A percentile compares a stretch with the other conserved stretches of the same genome.
Conservation (phyloP, 2,797 vertebrate genomes). For the Sebastes taczanowskii region DNA sequence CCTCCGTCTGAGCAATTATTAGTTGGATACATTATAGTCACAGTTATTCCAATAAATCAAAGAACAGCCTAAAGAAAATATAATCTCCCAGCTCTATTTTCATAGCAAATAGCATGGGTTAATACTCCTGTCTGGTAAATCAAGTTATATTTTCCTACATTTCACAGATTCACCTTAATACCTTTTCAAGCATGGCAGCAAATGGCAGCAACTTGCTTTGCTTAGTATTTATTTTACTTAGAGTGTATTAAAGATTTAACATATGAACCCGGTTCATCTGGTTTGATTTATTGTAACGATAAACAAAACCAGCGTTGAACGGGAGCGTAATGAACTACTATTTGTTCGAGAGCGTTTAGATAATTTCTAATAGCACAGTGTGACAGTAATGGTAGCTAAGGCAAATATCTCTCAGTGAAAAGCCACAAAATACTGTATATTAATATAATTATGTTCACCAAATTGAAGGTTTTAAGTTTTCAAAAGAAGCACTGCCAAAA, state of each 20-base stretch:
- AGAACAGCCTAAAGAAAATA: slow-evolving; percentile 55
- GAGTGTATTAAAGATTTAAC: slow-evolving; percentile 53
- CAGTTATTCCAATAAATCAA: slow-evolving; percentile 58
- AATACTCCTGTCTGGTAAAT: slow-evolving; percentile 48
- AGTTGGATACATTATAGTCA: slow-evolving; percentile 55
- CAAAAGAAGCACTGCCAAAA: background rate
- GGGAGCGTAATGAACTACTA: slow-evolving; percentile 50
- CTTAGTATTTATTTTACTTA: slow-evolving; percentile 50
- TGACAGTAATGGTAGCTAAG: slow-evolving; percentile 25
- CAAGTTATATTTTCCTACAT: slow-evolving; percentile 48
- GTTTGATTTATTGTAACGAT: slow-evolving; percentile 57
- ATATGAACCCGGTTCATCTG: slow-evolving; percentile 49
- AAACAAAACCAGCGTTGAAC: slow-evolving; percentile 50
- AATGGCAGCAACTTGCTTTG: slow-evolving; percentile 28
- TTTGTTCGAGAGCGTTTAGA: slow-evolving; percentile 35
- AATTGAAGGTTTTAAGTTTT: background rate
- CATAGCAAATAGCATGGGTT: slow-evolving; percentile 48
- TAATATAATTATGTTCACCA: background rate
- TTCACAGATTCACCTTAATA: slow-evolving; percentile 53
- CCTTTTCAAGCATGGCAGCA: slow-evolving; percentile 32
- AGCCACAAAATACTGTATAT: background rate
- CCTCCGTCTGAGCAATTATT: slow-evolving; percentile 60
- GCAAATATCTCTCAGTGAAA: slow-evolving; percentile 14
- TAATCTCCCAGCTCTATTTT: slow-evolving; percentile 49
- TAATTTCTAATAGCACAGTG: slow-evolving; percentile 1